Base-by-base conservation (phyloP, 2,797 vertebrate genomes). In the Coranthus polyacanthus region DNA sequence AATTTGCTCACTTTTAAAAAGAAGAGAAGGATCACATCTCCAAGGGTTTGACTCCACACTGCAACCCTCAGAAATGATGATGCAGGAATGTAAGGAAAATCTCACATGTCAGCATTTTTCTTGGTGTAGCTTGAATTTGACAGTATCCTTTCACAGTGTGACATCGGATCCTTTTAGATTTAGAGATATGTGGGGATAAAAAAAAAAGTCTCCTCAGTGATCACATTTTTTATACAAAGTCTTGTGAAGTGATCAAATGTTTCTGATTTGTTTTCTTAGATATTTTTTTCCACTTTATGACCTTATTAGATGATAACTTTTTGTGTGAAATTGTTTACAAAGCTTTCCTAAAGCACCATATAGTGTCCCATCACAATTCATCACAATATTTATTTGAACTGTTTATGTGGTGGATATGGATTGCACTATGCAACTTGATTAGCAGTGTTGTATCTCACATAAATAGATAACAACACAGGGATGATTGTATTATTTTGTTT, bases 61-160 rank as follows among this genome's bases (percentile, higher is more conserved):
- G 34, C 76, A 84, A 84, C 82, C 70, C 80, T 74, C 43, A 68
- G 74, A 86, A 90, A 72, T 79, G 86, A 93, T 93, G 88, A 91
- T 81, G 68, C 84, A 78, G 84, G 86, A 65, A 81, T 89, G 70
- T 85, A 57, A 41, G 16, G 54, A 77, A 84, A 83, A 84, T 59
- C 57, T 32, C 21, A 34, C 24, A 73, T 47, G 68, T 89, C 88
- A 90, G 79, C 89, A 78, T 84, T 81, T 81, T 84, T 74, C 60
- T 53, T 56, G 52, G 42, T 73, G 43, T 68, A 85, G 75, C 73
- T 80, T 65, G 63, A 82, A 83, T 88, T 70, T 77, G 68, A 88
- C 73, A 67, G 64, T 64, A 49, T 45, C 57, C 58, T 67, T 72
- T 85, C 59, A 71, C 39, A 67, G 37, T 26, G 18, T 71, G 73